phyloP scores from a whole-genome alignment of 1,140 invertebrate species.

The Carposina sasakii region DNA sequence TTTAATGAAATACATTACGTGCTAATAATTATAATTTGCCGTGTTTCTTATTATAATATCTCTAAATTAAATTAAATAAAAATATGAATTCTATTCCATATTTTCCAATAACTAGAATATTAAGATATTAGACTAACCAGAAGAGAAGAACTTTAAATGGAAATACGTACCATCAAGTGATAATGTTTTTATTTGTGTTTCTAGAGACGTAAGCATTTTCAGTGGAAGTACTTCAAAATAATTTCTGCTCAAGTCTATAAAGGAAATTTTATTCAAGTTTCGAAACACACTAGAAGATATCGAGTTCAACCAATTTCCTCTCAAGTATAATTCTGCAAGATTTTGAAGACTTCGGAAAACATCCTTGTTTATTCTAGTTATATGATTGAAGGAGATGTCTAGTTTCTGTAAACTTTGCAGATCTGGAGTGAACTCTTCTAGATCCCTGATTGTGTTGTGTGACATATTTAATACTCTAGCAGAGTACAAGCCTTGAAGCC shows the following conservation, averaged over 20 bases:
- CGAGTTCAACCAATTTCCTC: slow-evolving; percentile 86
- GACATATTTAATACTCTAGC: slow-evolving; percentile 86
- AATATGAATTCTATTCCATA: too few relatives aligned
- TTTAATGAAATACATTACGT: too few relatives aligned
- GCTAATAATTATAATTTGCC: too few relatives aligned
- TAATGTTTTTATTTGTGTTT: slow-evolving; percentile 85
- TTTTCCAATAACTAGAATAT: too few relatives aligned
- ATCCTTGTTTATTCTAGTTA: slow-evolving; percentile 82
- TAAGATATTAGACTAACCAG: too few relatives aligned
- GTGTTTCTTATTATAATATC: too few relatives aligned
- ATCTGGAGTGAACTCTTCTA: slow-evolving; percentile 88
- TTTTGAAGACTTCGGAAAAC: slow-evolving; percentile 84
- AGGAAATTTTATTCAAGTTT: slow-evolving; percentile 83
- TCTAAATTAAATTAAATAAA: neutral
- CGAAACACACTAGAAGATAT: slow-evolving; percentile 86
- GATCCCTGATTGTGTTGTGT: slow-evolving; percentile 84
- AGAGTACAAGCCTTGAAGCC: slow-evolving; percentile 83
- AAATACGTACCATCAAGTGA: slow-evolving; percentile 83
- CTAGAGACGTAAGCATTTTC: slow-evolving; percentile 82
- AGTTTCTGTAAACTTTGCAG: slow-evolving; percentile 83
- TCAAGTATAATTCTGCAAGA: slow-evolving; percentile 83
- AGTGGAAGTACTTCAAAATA: slow-evolving; percentile 86
- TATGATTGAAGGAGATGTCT: slow-evolving; percentile 89
- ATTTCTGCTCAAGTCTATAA: slow-evolving; percentile 89
- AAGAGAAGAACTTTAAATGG: too few relatives aligned